Conservation (phyloP, 2,797 vertebrate species). For the Hozukius guyotensis region DNA sequence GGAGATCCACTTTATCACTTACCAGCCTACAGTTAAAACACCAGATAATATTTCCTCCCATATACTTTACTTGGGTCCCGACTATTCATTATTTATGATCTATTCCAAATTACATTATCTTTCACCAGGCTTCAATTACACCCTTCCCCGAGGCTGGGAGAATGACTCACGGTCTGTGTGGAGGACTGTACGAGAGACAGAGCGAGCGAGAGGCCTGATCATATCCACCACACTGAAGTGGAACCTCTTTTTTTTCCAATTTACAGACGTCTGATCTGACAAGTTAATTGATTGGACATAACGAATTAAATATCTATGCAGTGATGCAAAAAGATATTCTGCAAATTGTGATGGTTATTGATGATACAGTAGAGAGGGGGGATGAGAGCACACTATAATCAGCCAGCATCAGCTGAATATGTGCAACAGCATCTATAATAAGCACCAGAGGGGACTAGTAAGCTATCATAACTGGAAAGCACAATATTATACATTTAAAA, state of each 20-base stretch:
- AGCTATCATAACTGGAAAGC: background rate
- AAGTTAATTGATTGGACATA: slow-evolving; percentile 70
- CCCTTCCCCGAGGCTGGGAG: slow-evolving; percentile 70
- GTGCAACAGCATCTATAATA: slow-evolving; percentile 16
- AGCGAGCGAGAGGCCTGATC: slow-evolving; percentile 22
- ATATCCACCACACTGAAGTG: slow-evolving; percentile 31
- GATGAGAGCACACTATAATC: slow-evolving; percentile 17
- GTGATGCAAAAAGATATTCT: slow-evolving; percentile 47
- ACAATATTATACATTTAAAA: background rate
- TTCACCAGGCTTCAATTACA: slow-evolving; percentile 82
- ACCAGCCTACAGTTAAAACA: slow-evolving; percentile 80
- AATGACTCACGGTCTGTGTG: slow-evolving; percentile 69
- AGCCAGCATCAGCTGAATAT: slow-evolving; percentile 11
- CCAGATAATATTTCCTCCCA: slow-evolving; percentile 82
- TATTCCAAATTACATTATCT: slow-evolving; percentile 85
- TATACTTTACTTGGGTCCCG: slow-evolving; percentile 75
- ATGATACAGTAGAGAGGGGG: slow-evolving; percentile 30
- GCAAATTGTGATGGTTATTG: slow-evolving; percentile 50
- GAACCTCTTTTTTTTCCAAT: slow-evolving; percentile 46
- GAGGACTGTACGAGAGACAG: slow-evolving; percentile 31
- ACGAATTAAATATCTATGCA: slow-evolving; percentile 55
- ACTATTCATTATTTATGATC: slow-evolving; percentile 86
- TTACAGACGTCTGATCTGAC: slow-evolving; percentile 57
- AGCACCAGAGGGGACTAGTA: background rate
- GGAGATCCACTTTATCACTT: slow-evolving; percentile 77